A percentile compares a stretch with the other conserved stretches of the same genome.
Evolutionary conservation across 2,888 invertebrate species (phyloP).

Genomic region (Torymus texanus): DNA sequence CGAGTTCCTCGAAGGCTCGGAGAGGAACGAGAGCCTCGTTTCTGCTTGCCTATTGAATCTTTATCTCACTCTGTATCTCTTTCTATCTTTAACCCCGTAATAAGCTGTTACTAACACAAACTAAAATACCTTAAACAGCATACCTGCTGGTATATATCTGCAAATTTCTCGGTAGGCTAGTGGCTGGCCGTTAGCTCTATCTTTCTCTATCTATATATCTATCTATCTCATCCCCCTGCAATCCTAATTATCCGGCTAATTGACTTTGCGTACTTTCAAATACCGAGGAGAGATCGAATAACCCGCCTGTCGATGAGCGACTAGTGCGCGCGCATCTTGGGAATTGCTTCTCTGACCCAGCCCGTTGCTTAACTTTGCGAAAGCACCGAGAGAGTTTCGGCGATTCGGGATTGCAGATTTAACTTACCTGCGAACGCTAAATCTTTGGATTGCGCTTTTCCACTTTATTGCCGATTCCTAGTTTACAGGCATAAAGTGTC

Average conservation of each 20-base stretch:
- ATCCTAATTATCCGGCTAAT: conserved; percentile 62
- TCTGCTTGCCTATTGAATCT: conserved; percentile 60
- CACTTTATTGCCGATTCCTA: not conserved
- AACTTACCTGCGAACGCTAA: not conserved
- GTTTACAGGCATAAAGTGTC: no score
- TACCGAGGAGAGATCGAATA: conserved; percentile 58
- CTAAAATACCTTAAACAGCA: conserved; percentile 63
- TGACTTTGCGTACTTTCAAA: conserved; percentile 60
- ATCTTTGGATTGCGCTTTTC: not conserved
- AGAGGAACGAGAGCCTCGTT: conserved; percentile 47
- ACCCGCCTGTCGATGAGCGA: conserved; percentile 46
- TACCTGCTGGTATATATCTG: conserved; percentile 59
- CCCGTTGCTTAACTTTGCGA: conserved; percentile 10
- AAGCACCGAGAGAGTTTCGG: not conserved
- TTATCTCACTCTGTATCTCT: conserved; percentile 39
- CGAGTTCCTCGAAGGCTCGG: conserved; percentile 39
- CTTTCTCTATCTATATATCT: conserved; percentile 38
- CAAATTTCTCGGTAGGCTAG: conserved; percentile 62
- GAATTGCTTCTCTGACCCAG: conserved; percentile 17
- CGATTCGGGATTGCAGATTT: conserved; percentile 5
- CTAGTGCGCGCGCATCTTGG: conserved; percentile 15
- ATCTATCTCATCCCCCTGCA: conserved; percentile 56
- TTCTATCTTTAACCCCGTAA: conserved; percentile 63
- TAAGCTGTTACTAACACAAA: conserved; percentile 64
- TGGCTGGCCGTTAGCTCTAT: conserved; percentile 62